These are phyloP conservation scores for Tetheella fluctuosa DNA, from an alignment of 2,888 invertebrate species.

Conservation along the genomic window DNA sequence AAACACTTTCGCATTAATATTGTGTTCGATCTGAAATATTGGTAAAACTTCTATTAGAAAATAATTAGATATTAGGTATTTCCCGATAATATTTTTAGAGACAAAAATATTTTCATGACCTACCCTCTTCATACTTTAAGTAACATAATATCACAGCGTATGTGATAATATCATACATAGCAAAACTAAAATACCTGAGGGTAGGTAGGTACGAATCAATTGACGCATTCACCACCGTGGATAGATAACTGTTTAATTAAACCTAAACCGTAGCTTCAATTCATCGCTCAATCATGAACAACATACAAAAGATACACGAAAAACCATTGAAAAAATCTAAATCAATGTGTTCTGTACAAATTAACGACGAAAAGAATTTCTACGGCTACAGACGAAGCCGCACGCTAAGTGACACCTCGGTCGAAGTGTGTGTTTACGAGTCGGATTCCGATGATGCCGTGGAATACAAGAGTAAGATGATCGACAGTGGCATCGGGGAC, in stretches of 20 bases:
- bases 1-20: too few relatives aligned
- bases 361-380: slow-evolving; percentile 15
- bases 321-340: slow-evolving; percentile 19
- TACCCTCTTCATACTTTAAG: background rate
- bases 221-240: too few relatives aligned
- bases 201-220: background rate
- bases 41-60: too few relatives aligned
- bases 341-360: slow-evolving; percentile 24
- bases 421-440: slow-evolving; percentile 35
- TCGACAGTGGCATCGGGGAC: slow-evolving; percentile 46
- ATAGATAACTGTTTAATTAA: too few relatives aligned
- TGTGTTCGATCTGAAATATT: too few relatives aligned
- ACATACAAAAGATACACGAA: background rate
- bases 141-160: background rate
- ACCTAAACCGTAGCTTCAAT: too few relatives aligned
- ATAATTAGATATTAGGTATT: too few relatives aligned
- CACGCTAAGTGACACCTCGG: slow-evolving; percentile 45
- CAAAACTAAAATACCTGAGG: background rate
- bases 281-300: background rate
- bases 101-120: background rate
- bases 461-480: slow-evolving; percentile 24
- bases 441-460: slow-evolving; percentile 38
- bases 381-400: slow-evolving; percentile 23
- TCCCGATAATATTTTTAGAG: too few relatives aligned
- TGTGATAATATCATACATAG: too few relatives aligned